These are phyloP conservation scores for Erynnis tages DNA, from an alignment of 2,888 invertebrate species.

Conservation along the genomic window DNA sequence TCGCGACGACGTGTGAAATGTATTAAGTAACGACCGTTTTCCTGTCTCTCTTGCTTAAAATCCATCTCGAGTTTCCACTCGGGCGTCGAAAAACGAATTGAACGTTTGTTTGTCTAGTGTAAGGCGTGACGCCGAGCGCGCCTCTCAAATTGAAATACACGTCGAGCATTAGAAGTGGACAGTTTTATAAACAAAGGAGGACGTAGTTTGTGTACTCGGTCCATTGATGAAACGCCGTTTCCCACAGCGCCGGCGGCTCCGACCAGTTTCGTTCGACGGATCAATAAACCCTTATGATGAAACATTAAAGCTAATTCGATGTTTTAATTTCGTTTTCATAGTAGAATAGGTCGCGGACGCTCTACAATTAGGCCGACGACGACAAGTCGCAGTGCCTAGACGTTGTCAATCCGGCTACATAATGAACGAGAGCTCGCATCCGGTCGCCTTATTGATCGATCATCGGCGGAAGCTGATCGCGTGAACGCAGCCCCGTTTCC, in stretches of 20 bases:
- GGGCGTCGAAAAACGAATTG: conserved; percentile 36
- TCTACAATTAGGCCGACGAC: conserved; percentile 49
- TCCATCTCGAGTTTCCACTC: conserved; percentile 23
- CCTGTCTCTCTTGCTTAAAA: conserved; percentile 8
- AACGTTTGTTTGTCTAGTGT: conserved; percentile 60
- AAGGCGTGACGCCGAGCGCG: conserved; percentile 49
- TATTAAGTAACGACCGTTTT: conserved; percentile 17
- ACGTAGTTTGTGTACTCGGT: conserved; percentile 59
- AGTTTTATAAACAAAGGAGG: conserved; percentile 77
- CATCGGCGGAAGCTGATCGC: conserved; percentile 57
- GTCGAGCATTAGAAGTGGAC: conserved; percentile 67
- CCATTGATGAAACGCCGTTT: conserved; percentile 71
- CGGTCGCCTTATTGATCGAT: conserved; percentile 53
- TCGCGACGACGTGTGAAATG: conserved; percentile 33
- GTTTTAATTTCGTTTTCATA: conserved; percentile 56
- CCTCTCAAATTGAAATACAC: conserved; percentile 59
- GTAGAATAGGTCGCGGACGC: conserved; percentile 37
- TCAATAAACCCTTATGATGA: conserved; percentile 37
- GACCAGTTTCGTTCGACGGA: conserved; percentile 35
- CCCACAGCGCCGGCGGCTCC: conserved; percentile 61
- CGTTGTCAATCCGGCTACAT: conserved; percentile 47
- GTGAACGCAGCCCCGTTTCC: conserved; percentile 57
- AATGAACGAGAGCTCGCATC: conserved; percentile 56
- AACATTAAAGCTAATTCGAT: conserved; percentile 1
- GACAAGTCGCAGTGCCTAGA: conserved; percentile 42